These are phyloP conservation scores for Sinocyclocheilus anophthalmus DNA, from an alignment of 2,113 vertebrate genomes.

Conservation along the genomic window DNA sequence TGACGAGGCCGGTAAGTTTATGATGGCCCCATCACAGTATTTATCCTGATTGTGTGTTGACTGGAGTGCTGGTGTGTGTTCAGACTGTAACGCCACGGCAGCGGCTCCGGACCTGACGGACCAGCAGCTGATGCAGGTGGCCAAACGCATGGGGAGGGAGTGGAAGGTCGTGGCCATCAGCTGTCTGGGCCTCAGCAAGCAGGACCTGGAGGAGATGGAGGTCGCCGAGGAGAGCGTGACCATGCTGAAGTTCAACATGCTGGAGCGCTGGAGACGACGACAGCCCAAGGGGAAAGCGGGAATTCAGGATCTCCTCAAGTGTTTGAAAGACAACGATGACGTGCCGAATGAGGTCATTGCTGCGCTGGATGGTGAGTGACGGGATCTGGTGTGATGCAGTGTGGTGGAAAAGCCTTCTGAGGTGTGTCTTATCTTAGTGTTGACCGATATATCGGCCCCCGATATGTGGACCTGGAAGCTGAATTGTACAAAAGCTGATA, in stretches of 20 bases:
- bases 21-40: background rate
- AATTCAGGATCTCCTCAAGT: slow-evolving; percentile 57
- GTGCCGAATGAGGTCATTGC: slow-evolving; percentile 72
- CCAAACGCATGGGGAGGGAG: slow-evolving; percentile 74
- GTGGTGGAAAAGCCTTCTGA: background rate
- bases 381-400: background rate
- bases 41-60: background rate
- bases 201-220: slow-evolving; percentile 75
- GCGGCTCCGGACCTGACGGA: slow-evolving; percentile 66
- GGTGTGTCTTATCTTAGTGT: no score
- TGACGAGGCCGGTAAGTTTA: slow-evolving; percentile 69
- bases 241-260: slow-evolving; percentile 76
- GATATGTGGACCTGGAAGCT: no score
- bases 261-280: slow-evolving; percentile 78
- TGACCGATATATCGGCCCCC: no score
- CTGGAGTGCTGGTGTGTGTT: background rate
- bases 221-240: slow-evolving; percentile 67
- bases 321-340: slow-evolving; percentile 63
- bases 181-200: slow-evolving; percentile 72
- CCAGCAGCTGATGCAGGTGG: slow-evolving; percentile 75
- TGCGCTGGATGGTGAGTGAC: slow-evolving; percentile 71
- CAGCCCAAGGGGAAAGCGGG: slow-evolving; percentile 66
- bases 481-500: no score
- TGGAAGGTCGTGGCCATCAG: slow-evolving; percentile 79
- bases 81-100: background rate